Evolutionary conservation across 2,888 invertebrate genomes (phyloP).

Genomic region (Rotaria macrura): DNA sequence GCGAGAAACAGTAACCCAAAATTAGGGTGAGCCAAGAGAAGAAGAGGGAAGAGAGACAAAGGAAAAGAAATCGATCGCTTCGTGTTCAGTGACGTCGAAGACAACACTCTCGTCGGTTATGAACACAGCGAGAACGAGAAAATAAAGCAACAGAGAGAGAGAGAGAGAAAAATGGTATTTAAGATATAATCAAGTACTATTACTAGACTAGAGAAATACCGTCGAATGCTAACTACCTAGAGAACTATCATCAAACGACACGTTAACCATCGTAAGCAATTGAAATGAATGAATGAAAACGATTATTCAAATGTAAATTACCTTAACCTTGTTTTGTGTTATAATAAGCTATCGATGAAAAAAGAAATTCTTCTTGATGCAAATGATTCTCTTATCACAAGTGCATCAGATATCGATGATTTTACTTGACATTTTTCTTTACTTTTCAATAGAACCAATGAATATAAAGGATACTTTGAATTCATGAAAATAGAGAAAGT

Average conservation of each 20-base stretch:
- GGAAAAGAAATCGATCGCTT: conserved; percentile 7
- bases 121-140: not conserved
- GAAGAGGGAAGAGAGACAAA: not conserved
- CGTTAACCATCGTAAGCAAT: not conserved
- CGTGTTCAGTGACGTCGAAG: not conserved
- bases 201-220: not conserved
- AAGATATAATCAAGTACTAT: not conserved
- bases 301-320: not conserved
- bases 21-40: not conserved
- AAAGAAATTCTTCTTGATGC: not conserved
- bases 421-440: not conserved
- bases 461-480: not conserved
- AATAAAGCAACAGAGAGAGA: not conserved
- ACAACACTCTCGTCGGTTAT: not conserved
- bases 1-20: conserved; percentile 11
- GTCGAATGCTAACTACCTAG: not conserved
- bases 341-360: not conserved
- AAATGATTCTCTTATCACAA: not conserved
- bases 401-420: not conserved
- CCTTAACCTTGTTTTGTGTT: not conserved
- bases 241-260: not conserved
- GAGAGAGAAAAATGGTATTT: not conserved
- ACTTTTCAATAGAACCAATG: not conserved
- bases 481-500: not conserved
- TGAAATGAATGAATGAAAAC: not conserved